Conservation (phyloP, 2,113 vertebrate genomes). For the Struthidea cinerea region DNA sequence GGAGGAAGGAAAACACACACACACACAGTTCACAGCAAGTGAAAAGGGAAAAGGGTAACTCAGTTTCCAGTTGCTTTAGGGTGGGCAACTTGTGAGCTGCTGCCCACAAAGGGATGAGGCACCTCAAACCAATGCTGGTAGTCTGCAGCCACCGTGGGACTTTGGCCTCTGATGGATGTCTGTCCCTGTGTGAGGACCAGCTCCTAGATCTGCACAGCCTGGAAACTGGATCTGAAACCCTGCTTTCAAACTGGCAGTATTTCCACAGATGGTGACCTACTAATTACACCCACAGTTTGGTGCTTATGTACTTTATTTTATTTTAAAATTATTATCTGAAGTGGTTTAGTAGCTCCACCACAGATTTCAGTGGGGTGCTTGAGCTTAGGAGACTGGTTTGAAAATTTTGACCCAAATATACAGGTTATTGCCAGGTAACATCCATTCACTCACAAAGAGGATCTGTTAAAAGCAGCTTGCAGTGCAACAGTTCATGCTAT, state of each 20-base stretch:
- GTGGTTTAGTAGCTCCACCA: background rate
- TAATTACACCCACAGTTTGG: background rate
- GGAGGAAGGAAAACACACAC: background rate
- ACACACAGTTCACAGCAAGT: background rate
- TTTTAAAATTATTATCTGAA: background rate
- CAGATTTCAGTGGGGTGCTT: background rate
- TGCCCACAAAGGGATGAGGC: background rate
- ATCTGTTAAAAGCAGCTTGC: background rate
- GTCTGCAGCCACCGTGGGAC: rapidly evolving
- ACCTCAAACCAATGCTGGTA: background rate
- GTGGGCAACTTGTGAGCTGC: background rate
- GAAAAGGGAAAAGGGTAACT: background rate
- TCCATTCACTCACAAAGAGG: background rate
- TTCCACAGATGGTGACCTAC: background rate
- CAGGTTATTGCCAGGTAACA: background rate
- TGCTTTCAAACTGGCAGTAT: background rate
- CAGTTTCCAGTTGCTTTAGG: background rate
- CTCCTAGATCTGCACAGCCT: background rate
- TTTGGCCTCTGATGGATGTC: background rate
- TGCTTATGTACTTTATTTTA: background rate
- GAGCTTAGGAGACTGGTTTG: background rate
- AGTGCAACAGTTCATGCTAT: background rate
- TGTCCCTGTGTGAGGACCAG: rapidly evolving
- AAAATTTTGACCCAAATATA: background rate
- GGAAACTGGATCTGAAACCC: background rate